phyloP scores from a whole-genome alignment of 2,113 vertebrate species.

The Bambusicola thoracicus region DNA sequence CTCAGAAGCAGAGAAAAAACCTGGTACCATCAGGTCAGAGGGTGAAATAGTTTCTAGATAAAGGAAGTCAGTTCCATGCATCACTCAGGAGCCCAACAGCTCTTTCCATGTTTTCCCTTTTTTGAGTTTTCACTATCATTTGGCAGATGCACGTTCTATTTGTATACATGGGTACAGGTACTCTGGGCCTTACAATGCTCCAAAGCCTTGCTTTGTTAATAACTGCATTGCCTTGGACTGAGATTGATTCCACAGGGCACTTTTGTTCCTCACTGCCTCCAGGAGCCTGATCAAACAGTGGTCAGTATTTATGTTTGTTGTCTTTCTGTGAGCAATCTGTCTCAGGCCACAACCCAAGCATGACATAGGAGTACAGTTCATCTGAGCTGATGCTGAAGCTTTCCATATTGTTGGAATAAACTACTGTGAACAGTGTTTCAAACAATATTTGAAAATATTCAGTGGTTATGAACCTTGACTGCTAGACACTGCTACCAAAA shows the following conservation, averaged over 20 bases:
- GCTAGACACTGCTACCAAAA: background rate
- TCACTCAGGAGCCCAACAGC: background rate
- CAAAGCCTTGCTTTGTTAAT: background rate
- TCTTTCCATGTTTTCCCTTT: background rate
- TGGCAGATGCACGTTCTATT: background rate
- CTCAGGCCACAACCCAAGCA: background rate
- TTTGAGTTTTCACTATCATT: background rate
- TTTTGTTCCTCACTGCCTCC: constrained; percentile 2
- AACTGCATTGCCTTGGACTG: background rate
- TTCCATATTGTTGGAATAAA: constrained; percentile 41
- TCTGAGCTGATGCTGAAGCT: constrained; percentile 7
- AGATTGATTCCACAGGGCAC: background rate
- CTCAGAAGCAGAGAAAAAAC: background rate
- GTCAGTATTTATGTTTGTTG: constrained; percentile 16
- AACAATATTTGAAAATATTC: constrained; percentile 43
- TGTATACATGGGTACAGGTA: fast-evolving
- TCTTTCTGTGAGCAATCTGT: background rate
- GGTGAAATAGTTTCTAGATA: background rate
- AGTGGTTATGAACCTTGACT: constrained; percentile 9
- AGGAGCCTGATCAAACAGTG: background rate
- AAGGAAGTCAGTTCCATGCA: background rate
- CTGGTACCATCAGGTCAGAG: background rate
- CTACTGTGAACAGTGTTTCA: background rate
- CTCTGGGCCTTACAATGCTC: background rate
- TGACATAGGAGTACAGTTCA: background rate